phyloP scores from a whole-genome alignment of 1,140 invertebrate species.

The Eumeta japonica region DNA sequence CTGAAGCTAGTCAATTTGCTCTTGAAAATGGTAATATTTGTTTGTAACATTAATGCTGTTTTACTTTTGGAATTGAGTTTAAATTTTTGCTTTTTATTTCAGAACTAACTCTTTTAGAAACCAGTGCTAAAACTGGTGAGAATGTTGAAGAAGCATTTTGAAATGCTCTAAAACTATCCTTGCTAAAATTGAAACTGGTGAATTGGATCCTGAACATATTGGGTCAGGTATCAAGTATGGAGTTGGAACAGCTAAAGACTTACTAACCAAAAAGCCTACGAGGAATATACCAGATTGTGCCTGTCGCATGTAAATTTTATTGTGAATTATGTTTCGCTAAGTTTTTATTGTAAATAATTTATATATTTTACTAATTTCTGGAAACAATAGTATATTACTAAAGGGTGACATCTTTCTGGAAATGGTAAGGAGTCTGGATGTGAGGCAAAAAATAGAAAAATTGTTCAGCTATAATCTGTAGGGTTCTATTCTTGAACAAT shows the following conservation, averaged over 20 bases:
- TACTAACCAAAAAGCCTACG: slow-evolving; percentile 37
- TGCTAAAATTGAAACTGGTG: slow-evolving; percentile 80
- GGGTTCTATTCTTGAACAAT: no score
- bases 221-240: slow-evolving; percentile 75
- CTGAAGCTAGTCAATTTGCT: slow-evolving; percentile 79
- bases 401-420: no score
- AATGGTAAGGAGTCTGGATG: no score
- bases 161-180: slow-evolving; percentile 81
- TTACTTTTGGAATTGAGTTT: neutral
- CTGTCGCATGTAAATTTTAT: slow-evolving; percentile 47
- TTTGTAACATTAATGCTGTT: neutral
- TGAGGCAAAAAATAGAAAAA: no score
- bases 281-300: slow-evolving; percentile 44
- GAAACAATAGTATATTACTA: no score
- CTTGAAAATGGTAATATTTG: slow-evolving; percentile 71
- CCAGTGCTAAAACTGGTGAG: slow-evolving; percentile 80
- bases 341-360: no score
- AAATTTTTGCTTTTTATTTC: no score
- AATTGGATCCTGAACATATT: slow-evolving; percentile 79
- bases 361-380: no score
- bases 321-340: no score
- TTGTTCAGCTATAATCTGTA: no score
- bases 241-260: slow-evolving; percentile 37
- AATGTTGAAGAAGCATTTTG: slow-evolving; percentile 84
- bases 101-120: slow-evolving; percentile 82